A percentile compares a stretch with the other conserved stretches of the same genome.
Evolutionary conservation across 2,888 invertebrate genomes (phyloP).

Genomic region (Clistopyga incitator): DNA sequence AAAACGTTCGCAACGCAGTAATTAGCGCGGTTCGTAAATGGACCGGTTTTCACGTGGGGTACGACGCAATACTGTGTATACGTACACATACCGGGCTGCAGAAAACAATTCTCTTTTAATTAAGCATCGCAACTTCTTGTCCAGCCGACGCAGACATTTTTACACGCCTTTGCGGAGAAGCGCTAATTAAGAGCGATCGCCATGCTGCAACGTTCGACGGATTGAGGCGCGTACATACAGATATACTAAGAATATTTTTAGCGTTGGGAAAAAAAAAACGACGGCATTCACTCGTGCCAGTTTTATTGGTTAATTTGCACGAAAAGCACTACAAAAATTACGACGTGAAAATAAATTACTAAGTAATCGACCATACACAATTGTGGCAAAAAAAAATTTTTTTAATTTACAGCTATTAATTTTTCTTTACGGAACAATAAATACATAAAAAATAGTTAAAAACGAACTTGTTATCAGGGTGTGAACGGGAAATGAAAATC

Average conservation of each 20-base stretch:
- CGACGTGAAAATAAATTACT: too few relatives aligned
- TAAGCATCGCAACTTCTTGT: conserved; percentile 61
- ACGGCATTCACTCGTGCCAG: background rate
- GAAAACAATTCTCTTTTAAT: conserved; percentile 67
- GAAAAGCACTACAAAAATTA: too few relatives aligned
- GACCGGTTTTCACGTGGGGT: conserved; percentile 67
- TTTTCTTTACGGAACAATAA: too few relatives aligned
- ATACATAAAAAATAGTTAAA: too few relatives aligned
- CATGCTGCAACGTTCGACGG: conserved; percentile 23
- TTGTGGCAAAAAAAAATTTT: too few relatives aligned
- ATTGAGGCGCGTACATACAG: background rate
- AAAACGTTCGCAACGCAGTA: conserved; percentile 68
- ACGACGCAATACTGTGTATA: background rate
- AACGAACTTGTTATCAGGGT: too few relatives aligned
- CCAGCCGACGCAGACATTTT: conserved; percentile 60
- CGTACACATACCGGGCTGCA: conserved; percentile 15
- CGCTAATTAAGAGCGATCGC: conserved; percentile 65
- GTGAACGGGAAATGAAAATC: too few relatives aligned
- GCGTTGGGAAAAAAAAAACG: background rate
- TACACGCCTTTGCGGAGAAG: conserved; percentile 58
- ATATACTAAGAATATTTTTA: background rate
- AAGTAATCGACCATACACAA: too few relatives aligned
- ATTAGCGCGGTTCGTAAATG: conserved; percentile 71
- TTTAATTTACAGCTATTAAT: too few relatives aligned
- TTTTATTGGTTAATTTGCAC: background rate